Evolutionary conservation across 2,797 vertebrate species (phyloP).

Genomic region (Sphenodon punctatus): DNA sequence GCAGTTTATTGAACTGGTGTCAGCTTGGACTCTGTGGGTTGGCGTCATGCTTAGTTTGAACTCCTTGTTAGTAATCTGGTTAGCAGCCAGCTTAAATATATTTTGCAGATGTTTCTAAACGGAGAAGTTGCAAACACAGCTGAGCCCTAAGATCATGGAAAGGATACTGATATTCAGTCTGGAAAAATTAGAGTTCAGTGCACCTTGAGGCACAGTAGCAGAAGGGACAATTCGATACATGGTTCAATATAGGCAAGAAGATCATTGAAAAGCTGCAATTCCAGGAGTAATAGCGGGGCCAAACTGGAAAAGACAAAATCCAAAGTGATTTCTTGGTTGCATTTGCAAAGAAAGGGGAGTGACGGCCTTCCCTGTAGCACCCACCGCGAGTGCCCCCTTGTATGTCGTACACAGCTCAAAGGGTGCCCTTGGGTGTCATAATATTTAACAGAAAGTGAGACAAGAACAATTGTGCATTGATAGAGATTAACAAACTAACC

Average conservation of each 20-base stretch:
- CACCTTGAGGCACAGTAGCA: not conserved
- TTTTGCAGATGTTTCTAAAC: not conserved
- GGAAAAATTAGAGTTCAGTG: not conserved
- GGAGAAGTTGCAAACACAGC: not conserved
- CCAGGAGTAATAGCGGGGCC: not conserved
- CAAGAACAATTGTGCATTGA: not conserved
- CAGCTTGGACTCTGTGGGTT: not conserved
- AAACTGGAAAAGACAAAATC: not conserved
- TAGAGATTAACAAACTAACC: not conserved
- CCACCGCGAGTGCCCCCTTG: not conserved
- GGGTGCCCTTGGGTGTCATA: not conserved
- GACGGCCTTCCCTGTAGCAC: not conserved
- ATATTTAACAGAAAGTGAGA: not conserved
- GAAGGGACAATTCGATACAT: accelerated
- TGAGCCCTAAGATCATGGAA: not conserved
- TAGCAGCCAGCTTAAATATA: not conserved
- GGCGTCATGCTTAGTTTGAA: not conserved
- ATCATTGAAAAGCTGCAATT: not conserved
- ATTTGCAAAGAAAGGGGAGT: not conserved
- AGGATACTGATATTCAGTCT: accelerated
- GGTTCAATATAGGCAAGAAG: not conserved
- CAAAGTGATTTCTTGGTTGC: not conserved
- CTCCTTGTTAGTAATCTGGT: not conserved
- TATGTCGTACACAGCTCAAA: not conserved
- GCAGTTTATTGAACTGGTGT: accelerated